Percentiles rank a stretch among this genome's conserved stretches.
These are phyloP conservation scores for Nanorana parkeri DNA, from an alignment of 2,113 vertebrate species.

Conservation along the genomic window DNA sequence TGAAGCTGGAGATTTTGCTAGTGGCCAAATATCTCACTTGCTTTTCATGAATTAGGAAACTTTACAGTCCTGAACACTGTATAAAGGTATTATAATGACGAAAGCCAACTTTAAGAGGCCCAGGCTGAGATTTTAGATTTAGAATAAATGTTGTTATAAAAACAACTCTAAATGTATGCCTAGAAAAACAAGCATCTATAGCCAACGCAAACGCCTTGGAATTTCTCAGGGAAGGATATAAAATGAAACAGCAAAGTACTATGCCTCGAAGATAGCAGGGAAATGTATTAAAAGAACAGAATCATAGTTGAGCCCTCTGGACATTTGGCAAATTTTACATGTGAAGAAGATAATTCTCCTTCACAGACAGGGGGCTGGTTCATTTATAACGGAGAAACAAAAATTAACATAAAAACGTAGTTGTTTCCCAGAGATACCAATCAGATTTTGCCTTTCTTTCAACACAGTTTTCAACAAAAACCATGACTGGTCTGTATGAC, in stretches of 20 bases:
- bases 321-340: background rate
- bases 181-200: conserved; percentile 11
- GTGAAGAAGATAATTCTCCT: background rate
- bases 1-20: conserved; percentile 4
- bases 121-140: conserved; percentile 22
- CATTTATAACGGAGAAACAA: too few relatives aligned
- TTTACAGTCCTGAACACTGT: conserved; percentile 31
- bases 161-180: conserved; percentile 28
- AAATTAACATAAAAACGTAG: too few relatives aligned
- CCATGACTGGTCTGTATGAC: too few relatives aligned
- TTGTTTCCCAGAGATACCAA: too few relatives aligned
- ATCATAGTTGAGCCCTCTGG: background rate
- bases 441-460: too few relatives aligned
- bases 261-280: background rate
- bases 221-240: conserved; percentile 16
- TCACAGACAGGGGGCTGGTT: too few relatives aligned
- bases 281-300: background rate
- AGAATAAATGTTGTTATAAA: conserved; percentile 31
- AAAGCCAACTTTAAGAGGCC: conserved; percentile 34
- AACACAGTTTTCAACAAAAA: too few relatives aligned
- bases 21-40: conserved; percentile 46
- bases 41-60: conserved; percentile 3
- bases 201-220: conserved; percentile 20
- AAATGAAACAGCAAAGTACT: background rate
- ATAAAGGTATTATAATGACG: background rate